Evolutionary conservation across 2,113 vertebrate species (phyloP), one percentile per base, ranked within the genome.

Genomic region (Nesogale talazaci): DNA sequence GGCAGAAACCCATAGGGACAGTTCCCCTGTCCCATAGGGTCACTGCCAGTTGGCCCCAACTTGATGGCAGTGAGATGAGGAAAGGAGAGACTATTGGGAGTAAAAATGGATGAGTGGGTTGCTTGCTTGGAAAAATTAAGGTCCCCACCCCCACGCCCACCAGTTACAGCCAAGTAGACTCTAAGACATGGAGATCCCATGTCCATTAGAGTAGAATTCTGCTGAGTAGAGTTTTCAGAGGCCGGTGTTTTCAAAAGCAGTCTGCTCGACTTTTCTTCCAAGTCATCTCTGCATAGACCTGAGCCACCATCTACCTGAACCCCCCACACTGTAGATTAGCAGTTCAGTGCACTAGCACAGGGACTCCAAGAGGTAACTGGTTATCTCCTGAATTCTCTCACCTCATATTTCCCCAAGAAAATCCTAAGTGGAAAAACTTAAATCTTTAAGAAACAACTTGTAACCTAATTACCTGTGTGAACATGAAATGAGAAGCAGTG

Each of bases 401-500:
- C 42, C 36, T 85, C 22, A 3, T 57, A 15, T 79, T 25, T 52
- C n/a, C 40, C 42, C 70, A 69, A 61, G 67, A 84, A 81, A 85
- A 78, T 12, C 36, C 82, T 89, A 52, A 88, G 34, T 83, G 59
- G 34, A 70, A 12, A 34, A 79, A 4, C 7, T 88, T 90, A 77
- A 59, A n/a, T 88, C 22, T 25, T 63, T 25, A 70, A 78, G 63
- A 94, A 90, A 93, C 27, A 23, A 88, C 69, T 70, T 78, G 15
- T 16, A 92, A 63, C 46, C 75, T 79, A 67, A 86, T 70, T 81
- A 80, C 9, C 2, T 52, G 57, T 75, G 3, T 46, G 40, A 77
- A 89, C 92, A 87, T 70, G 69, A 56, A 77, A 59, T 74, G 63
- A 91, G 63, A 86, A 29, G 22, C 83, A 92, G 23, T 77, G 25